phyloP scores from a whole-genome alignment of 2,113 vertebrate genomes.

The Progne subis region DNA sequence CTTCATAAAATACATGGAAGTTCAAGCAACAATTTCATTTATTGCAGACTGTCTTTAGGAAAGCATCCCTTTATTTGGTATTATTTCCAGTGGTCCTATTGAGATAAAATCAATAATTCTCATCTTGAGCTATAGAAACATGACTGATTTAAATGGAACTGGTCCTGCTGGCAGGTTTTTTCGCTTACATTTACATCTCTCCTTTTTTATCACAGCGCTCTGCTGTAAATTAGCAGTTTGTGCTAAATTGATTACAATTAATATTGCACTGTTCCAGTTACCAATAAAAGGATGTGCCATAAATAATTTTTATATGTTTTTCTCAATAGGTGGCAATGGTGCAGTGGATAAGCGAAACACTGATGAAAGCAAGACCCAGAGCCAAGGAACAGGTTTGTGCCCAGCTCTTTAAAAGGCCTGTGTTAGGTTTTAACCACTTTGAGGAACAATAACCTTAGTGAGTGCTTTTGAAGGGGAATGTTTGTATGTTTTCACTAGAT shows the following conservation, averaged over 20 bases:
- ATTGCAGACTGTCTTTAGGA: not conserved
- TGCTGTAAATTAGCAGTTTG: not conserved
- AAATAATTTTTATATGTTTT: conserved; percentile 51
- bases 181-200: conserved; percentile 2
- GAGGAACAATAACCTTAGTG: too few relatives aligned
- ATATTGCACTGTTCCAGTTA: conserved; percentile 36
- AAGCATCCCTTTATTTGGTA: not conserved
- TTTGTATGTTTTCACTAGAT: conserved; percentile 35
- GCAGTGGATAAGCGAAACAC: conserved; percentile 40
- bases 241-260: conserved; percentile 53
- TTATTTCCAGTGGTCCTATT: not conserved
- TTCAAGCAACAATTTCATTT: not conserved
- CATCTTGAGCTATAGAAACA: not conserved
- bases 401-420: conserved; percentile 33
- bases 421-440: conserved; percentile 28
- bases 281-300: conserved; percentile 24
- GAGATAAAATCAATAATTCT: conserved; percentile 21
- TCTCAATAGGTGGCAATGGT: conserved; percentile 52
- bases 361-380: conserved; percentile 41
- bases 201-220: not conserved
- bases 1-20: not conserved
- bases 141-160: not conserved
- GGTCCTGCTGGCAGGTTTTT: conserved; percentile 28
- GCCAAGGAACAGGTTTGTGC: conserved; percentile 72
- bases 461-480: conserved; percentile 9